Base-by-base conservation (phyloP, 2,888 invertebrate genomes). In the Iphiclides podalirius region DNA sequence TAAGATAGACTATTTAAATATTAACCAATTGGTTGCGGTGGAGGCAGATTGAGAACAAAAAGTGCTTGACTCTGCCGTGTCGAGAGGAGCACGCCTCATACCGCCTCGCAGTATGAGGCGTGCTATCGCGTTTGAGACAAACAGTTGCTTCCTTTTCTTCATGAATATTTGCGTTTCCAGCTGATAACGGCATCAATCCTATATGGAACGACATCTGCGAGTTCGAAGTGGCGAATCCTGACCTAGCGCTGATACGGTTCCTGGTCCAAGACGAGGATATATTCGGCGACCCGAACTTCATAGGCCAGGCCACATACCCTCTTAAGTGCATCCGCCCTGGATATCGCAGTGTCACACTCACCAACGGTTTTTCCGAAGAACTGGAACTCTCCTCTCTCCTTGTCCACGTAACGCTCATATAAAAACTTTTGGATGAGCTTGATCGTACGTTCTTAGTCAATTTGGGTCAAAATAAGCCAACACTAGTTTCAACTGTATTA, bases 271-370 rank as follows among this genome's bases (percentile, higher is more conserved):
- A 98, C 78, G 98, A 98, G 77, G 99, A 99, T 73, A 96, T 98
- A 90, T 99, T 99, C 82, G 98, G 98, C 0, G 98, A 98, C 67
- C 95, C 94, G 8, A 98, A 98, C 87, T 98, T 98, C 77, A 94
- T 98, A 53, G 98, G 98, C 0, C 99, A 99, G 85, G 96, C 97
- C 33, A 96, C 96, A 8, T 98, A 94, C 85, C 97, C 98, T 0
- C 90, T 98, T 61, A 92, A 91, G 47, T 95, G 95, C 67, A 82
- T 96, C 20, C 91, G 95, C 47, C 91, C 93, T 52, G 98, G 99
- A 0, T 98, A 94, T 79, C 92, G 99, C 47, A 98, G 98, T 75
- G 93, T 99, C 11, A 94, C 94, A 7, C 88, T 99, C 49, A 94
- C 93, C 59, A 99, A 99, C 78, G 95, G 93, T 23, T 96, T 91